A percentile compares a stretch with the other conserved stretches of the same genome.
Evolutionary conservation across 2,888 invertebrate genomes (phyloP).

Genomic region (Spatulosminthurus flaviceps): DNA sequence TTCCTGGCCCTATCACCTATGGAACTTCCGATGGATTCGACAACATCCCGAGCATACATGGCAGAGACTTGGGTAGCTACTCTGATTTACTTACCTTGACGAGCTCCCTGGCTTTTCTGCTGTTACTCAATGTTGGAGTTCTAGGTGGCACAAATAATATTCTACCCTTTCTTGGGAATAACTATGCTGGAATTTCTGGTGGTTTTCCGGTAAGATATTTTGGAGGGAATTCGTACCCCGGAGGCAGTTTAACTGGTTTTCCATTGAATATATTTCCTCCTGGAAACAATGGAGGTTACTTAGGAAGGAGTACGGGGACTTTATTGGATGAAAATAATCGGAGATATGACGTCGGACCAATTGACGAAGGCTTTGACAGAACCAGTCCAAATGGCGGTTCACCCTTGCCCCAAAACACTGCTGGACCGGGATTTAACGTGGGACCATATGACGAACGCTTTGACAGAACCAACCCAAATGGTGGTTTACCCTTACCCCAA

Average conservation of each 20-base stretch:
- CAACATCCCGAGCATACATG: not conserved
- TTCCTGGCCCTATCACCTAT: not conserved
- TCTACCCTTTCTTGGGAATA: not conserved
- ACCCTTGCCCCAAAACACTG: too few species aligned
- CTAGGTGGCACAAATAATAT: not conserved
- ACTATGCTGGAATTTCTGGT: not conserved
- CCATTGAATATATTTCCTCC: not conserved
- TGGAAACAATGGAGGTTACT: too few species aligned
- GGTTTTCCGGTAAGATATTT: not conserved
- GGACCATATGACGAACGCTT: too few species aligned
- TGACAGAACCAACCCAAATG: too few species aligned
- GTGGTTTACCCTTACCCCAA: too few species aligned
- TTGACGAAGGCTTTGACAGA: too few species aligned
- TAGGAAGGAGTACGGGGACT: too few species aligned
- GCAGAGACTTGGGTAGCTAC: not conserved
- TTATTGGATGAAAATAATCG: too few species aligned
- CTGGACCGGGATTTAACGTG: too few species aligned
- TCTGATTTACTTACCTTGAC: slow-evolving; percentile 2
- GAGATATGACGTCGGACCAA: too few species aligned
- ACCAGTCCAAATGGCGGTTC: too few species aligned
- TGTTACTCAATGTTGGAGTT: not conserved
- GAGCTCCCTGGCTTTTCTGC: not conserved
- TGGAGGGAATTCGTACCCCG: slow-evolving; percentile 6
- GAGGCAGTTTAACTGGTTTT: not conserved
- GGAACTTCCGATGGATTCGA: not conserved